A percentile compares a stretch with the other conserved stretches of the same genome.
phyloP scores from a whole-genome alignment of 2,797 vertebrate species.

The Philypnodon macrostomus region DNA sequence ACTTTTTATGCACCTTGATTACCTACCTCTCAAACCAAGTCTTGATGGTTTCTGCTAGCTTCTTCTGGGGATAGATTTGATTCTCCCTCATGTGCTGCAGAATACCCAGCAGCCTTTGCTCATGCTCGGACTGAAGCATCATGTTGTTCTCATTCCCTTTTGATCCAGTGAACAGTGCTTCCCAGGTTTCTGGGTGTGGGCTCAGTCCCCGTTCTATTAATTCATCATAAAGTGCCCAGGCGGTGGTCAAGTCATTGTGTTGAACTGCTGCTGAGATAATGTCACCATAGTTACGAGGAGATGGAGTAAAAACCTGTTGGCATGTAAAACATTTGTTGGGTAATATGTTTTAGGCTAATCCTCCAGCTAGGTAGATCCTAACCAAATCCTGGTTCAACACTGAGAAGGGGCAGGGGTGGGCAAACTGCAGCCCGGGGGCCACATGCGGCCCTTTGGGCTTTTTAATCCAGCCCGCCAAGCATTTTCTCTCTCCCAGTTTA shows the following conservation, averaged over 20 bases:
- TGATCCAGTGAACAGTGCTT: slow-evolving; percentile 77
- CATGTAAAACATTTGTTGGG: not conserved
- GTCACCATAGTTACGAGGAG: slow-evolving; percentile 79
- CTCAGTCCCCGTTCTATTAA: slow-evolving; percentile 70
- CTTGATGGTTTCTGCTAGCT: slow-evolving; percentile 80
- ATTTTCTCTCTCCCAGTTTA: no score
- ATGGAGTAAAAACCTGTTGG: slow-evolving; percentile 71
- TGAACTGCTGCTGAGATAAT: slow-evolving; percentile 80
- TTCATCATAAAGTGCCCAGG: slow-evolving; percentile 84
- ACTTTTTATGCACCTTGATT: not conserved
- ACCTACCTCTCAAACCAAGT: slow-evolving; percentile 96
- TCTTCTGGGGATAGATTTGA: slow-evolving; percentile 84
- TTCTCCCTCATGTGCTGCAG: slow-evolving; percentile 86
- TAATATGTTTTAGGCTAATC: no score
- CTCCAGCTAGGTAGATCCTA: no score
- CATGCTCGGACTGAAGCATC: slow-evolving; percentile 45
- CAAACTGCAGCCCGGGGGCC: no score
- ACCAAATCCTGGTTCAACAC: no score
- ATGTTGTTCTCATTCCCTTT: slow-evolving; percentile 28
- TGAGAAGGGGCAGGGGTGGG: no score
- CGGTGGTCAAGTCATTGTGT: slow-evolving; percentile 72
- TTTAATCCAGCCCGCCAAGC: no score
- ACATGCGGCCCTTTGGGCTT: no score
- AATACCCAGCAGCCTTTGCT: slow-evolving; percentile 76
- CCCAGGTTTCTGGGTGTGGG: slow-evolving; percentile 82